Base-by-base conservation (phyloP, 2,797 vertebrate species). In the Gobionotothen gibberifrons region DNA sequence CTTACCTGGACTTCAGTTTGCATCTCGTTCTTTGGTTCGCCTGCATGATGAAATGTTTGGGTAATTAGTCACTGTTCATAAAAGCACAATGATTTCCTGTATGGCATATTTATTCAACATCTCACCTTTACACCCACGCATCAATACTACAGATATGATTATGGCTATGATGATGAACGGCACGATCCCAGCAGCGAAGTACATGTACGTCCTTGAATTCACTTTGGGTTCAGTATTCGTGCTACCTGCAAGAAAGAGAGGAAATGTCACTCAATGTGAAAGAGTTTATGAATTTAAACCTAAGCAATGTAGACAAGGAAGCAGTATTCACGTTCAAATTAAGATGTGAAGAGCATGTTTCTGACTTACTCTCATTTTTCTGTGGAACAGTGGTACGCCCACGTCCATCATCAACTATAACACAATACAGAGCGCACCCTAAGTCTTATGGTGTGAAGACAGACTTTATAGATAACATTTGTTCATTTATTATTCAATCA, bases 121-220 rank as follows among this genome's bases (percentile, higher is more conserved):
- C 69, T 85, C 59, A 93, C 91, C 84, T 88, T 52, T 86, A 39
- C 90, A 88, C 0, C 79, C 51, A 19, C 0, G 53, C 64, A 89
- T 63, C 6, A 46, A 72, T 15, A 78, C 6, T 3, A 91, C 32
- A 9, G 88, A 84, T 53, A 86, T 32, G 17, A 81, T 40, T 2
- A 90, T 87, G 3, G 90, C 85, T 0, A 85, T 9, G 42, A 85
- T 1, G 58, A 92, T 75, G 3, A 93, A 61, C 2, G 22, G 42
- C 21, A 12, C 0, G 0, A 82, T 84, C 42, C 91, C 90, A 47
- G 53, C 59, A 57, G 51, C 68, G 9, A 5, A 0, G 68, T 83
- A 90, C 2, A 82, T 0, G 12, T 87, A 90, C 2, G 19, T n/a
- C 80, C 17, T 22, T 0, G 9, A 0, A 0, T 11, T 0, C 1